These are phyloP conservation scores for Tolypeutes matacus DNA, from an alignment of 2,797 vertebrate species.

Conservation along the genomic window DNA sequence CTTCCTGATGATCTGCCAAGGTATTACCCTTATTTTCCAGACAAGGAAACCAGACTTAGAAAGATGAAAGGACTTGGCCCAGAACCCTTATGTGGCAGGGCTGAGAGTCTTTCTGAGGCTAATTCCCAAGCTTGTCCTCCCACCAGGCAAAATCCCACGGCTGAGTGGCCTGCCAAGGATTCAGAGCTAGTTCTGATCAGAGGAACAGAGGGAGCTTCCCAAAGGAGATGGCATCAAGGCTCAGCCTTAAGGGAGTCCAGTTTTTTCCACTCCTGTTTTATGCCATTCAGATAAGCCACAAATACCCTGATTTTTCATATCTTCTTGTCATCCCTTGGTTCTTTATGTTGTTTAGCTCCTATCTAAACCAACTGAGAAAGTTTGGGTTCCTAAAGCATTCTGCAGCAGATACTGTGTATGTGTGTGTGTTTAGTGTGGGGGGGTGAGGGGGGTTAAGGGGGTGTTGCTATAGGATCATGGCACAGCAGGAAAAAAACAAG, in stretches of 20 bases:
- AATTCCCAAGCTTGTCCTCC: background rate
- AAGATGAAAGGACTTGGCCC: background rate
- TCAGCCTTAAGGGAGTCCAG: background rate
- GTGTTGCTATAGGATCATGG: background rate
- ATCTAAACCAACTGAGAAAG: background rate
- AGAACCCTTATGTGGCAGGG: background rate
- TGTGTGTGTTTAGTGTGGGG: too few species aligned
- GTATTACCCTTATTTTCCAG: constrained; percentile 11
- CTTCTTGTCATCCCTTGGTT: background rate
- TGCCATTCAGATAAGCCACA: background rate
- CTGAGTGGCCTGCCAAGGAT: too few species aligned
- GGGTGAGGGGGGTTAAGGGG: too few species aligned
- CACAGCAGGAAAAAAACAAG: background rate
- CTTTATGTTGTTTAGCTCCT: too few species aligned
- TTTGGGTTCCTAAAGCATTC: background rate
- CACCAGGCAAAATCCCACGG: background rate
- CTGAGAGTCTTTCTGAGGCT: background rate
- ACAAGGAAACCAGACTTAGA: background rate
- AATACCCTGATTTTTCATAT: background rate
- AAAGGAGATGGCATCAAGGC: background rate
- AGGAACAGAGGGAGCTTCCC: background rate
- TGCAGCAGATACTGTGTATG: background rate
- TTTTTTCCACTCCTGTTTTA: background rate
- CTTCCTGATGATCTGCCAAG: background rate
- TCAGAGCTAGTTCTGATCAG: background rate